Base-by-base conservation (phyloP, 2,797 vertebrate species). In the Florisuga fusca region DNA sequence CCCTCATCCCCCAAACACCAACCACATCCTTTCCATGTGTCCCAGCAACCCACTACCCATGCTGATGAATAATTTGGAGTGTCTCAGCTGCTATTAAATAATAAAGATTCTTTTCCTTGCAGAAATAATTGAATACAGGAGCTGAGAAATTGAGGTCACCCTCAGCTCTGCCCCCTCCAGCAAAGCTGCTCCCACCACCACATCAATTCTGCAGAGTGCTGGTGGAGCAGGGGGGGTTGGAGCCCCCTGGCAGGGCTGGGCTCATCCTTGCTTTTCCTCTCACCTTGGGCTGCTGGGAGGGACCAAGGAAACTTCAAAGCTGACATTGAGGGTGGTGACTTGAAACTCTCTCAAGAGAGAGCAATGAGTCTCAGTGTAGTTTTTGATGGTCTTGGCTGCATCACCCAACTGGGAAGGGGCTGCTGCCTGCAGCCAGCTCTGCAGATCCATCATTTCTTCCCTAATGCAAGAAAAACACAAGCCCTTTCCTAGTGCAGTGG, bases 81-180 rank as follows among this genome's bases (percentile, higher is more conserved):
- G 7, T 26, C 46, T 94, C 76, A 64, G 85, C 33, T 73, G 58
- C 36, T 94, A 94, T 78, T 95, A 94, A 96, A 93, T 86, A 84
- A 92, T 71, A 91, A 86, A 72, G 66, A 91, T 89, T 79, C 55
- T 87, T 95, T 81, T 84, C 66, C 83, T 93, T 54, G 58, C 69
- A 90, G 92, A 73, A 90, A 84, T 93, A 96, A 96, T 96, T 92
- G 94, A 94, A 82, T 82, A 84, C 41, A 4, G 12, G 83, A 86
- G 89, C 74, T 84, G 59, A 81, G 89, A 92, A 93, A 92, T 81
- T 79, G 94, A 95, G 92, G 86, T 95, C 23, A 27, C 34, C n/a
- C 66, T 25, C 69, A 68, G 80, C 74, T 81, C 66, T 88, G 91
- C 17, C 62, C 71, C 46, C 6, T 83, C 27, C 8, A 64, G 80